Evolutionary conservation across 1,140 invertebrate species (phyloP), one percentile per base, ranked within the genome.

Genomic region (Musca vetustissima): DNA sequence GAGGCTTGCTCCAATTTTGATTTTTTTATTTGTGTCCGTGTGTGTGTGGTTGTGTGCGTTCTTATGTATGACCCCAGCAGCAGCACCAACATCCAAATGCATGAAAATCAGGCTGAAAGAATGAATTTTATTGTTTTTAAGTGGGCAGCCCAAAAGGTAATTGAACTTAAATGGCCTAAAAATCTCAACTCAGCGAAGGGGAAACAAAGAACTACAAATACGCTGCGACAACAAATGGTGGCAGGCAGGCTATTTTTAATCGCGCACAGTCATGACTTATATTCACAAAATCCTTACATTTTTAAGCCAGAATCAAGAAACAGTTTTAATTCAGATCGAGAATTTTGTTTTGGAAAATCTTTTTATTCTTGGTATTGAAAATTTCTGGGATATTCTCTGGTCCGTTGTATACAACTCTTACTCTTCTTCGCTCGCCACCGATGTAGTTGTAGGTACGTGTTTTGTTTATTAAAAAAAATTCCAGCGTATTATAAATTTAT

Each of bases 161-260:
- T 43, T 61, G 57, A 61, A 61, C 57, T 61, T 43, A 36, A 61
- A 43, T 61, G 57, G 57, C 57, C 57, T 61, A 61, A 61, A 61
- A 61, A 61, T n/a, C 15, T 17, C 15, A 59, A 59, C 8, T 17
- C n/a, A 53, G 21, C 17, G 22, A 24, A 15, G 36, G 1, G 36
- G 53, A 28, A 61, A 61, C 57, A 61, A 61, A 61, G 57, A 61
- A 61, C 28, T 43, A 43, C 7, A 59, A 59, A 28, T n/a, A n/a
- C n/a, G n/a, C 55, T 32, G 21, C 17, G 32, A 6, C 8, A 43
- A 59, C 24, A 59, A 25, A 19, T 15, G 6, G 15, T 49, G 15
- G 17, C 15, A 2, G 48, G 48, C 49, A 52, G 49, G 7, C 13
- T 11, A 43, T 8, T 43, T 43, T 8, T 43, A 43, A 43, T 43